phyloP scores from a whole-genome alignment of 2,888 invertebrate species.

The Latheticus oryzae region DNA sequence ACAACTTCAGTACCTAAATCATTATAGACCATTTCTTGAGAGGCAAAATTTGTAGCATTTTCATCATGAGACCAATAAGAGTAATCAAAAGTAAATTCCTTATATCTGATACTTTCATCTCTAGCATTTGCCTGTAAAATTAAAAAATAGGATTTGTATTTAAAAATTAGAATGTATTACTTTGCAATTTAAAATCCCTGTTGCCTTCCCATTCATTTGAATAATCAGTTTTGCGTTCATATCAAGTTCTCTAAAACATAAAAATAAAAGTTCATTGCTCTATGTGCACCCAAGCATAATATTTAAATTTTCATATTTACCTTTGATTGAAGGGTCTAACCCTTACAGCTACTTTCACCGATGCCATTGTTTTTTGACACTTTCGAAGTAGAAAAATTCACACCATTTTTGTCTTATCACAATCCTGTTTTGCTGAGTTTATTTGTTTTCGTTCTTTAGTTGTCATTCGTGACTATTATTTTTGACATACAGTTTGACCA shows the following conservation, averaged over 20 bases:
- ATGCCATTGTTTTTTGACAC: conserved; percentile 75
- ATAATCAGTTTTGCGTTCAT: conserved; percentile 86
- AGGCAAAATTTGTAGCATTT: conserved; percentile 77
- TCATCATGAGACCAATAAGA: conserved; percentile 88
- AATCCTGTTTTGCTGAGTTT: conserved; percentile 21
- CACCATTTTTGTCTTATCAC: conserved; percentile 19
- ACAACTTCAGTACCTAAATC: conserved; percentile 84
- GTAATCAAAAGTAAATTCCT: conserved; percentile 91
- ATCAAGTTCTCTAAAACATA: conserved; percentile 79
- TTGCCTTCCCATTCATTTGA: conserved; percentile 87
- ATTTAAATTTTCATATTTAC: conserved; percentile 67
- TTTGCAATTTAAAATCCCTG: conserved; percentile 81
- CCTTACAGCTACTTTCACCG: conserved; percentile 91
- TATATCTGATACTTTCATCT: conserved; percentile 69
- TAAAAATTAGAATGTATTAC: too few relatives aligned
- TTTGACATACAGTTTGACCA: conserved; percentile 27
- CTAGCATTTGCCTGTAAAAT: conserved; percentile 59
- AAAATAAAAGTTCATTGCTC: conserved; percentile 55
- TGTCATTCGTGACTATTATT: conserved; percentile 39
- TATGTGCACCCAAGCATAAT: conserved; percentile 52
- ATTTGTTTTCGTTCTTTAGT: conserved; percentile 49
- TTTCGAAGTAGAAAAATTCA: conserved; percentile 23
- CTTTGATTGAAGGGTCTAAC: conserved; percentile 92
- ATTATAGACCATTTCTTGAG: conserved; percentile 84
- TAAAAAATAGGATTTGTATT: conserved; percentile 8